Percentiles rank a stretch among this genome's conserved stretches.
Evolutionary conservation across 2,113 vertebrate genomes (phyloP).

Genomic region (Bos javanicus): DNA sequence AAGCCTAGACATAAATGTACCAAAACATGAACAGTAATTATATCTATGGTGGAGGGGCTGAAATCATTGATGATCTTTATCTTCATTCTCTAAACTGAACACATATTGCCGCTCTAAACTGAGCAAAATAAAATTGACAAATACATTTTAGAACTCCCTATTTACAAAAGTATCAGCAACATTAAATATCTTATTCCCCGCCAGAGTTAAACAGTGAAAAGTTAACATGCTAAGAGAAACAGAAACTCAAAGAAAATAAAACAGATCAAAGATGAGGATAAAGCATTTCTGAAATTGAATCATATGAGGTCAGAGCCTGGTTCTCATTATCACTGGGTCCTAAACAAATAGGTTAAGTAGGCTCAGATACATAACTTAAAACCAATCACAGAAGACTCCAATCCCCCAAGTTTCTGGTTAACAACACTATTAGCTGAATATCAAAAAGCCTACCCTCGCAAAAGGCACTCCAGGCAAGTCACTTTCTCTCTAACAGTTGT

Average conservation of each 20-base stretch:
- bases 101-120: not conserved
- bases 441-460: not conserved
- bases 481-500: not conserved
- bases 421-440: not conserved
- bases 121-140: not conserved
- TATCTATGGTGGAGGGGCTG: not conserved
- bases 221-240: not conserved
- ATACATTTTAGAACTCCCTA: not conserved
- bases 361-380: not conserved
- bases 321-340: not conserved
- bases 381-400: not conserved
- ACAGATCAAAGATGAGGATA: not conserved
- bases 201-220: not conserved
- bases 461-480: not conserved
- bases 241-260: not conserved
- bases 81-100: slow-evolving; percentile 30
- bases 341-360: not conserved
- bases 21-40: not conserved
- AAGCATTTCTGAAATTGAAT: not conserved
- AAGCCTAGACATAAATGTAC: not conserved
- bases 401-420: not conserved
- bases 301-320: not conserved
- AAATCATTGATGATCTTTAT: not conserved
- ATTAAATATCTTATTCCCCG: not conserved
- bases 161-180: not conserved